Conservation (phyloP, 2,797 vertebrate species). For the Sciurus carolinensis region DNA sequence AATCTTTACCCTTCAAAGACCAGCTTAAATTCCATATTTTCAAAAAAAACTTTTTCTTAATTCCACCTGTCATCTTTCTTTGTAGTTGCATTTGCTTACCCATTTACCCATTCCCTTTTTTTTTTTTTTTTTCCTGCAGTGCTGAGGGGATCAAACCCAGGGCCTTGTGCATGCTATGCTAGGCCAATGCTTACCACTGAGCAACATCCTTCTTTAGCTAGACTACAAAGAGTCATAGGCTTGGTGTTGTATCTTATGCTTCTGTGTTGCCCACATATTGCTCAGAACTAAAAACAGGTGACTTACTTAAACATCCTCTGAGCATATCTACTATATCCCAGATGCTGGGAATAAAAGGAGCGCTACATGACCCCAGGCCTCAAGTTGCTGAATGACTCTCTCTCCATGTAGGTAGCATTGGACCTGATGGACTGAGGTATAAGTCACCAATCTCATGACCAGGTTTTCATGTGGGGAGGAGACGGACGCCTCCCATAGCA, state of each 20-base stretch:
- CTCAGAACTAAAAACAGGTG: background rate
- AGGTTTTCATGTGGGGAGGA: background rate
- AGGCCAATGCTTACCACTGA: background rate
- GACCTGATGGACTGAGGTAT: background rate
- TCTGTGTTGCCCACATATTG: background rate
- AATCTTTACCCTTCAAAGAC: constrained; percentile 1
- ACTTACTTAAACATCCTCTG: constrained; percentile 18
- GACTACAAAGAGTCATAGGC: background rate
- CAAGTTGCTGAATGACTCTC: background rate
- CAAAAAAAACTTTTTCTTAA: constrained; percentile 14
- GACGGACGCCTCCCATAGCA: background rate
- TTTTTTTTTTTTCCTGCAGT: background rate
- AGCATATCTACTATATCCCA: background rate
- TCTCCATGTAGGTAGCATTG: background rate
- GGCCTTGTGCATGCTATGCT: background rate
- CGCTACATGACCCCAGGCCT: background rate
- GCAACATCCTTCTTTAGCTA: background rate
- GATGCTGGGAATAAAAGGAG: background rate
- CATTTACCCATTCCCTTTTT: background rate
- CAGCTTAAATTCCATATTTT: background rate
- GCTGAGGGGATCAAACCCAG: background rate
- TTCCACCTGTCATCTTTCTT: constrained; percentile 22
- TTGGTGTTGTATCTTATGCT: background rate
- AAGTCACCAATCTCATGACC: background rate
- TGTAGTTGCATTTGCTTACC: constrained; percentile 7